Conservation (phyloP, 2,888 invertebrate species). For the Carcina quercana region DNA sequence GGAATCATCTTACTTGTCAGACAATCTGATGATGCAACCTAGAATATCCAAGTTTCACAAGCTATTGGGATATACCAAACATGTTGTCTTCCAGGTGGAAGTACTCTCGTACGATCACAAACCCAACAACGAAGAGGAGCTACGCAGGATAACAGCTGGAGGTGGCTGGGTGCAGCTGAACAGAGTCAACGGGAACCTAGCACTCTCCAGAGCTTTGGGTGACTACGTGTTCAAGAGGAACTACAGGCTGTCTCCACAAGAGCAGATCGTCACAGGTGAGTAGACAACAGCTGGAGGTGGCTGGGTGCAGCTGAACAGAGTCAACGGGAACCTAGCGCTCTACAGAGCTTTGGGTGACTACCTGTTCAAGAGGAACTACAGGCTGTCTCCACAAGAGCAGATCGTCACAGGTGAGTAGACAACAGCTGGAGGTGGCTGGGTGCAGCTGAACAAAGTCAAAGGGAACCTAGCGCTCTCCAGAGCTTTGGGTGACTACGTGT, state of each 20-base stretch:
- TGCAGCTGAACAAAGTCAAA: slow-evolving; percentile 98
- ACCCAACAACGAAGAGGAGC: slow-evolving; percentile 91
- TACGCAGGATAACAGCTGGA: slow-evolving; percentile 91
- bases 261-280: slow-evolving; percentile 97
- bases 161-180: slow-evolving; percentile 99
- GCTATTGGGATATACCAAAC: too few relatives aligned
- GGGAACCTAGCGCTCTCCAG: slow-evolving; percentile 97
- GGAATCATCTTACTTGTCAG: too few relatives aligned
- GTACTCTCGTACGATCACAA: slow-evolving; percentile 95
- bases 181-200: slow-evolving; percentile 98
- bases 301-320: slow-evolving; percentile 97
- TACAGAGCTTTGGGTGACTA: slow-evolving; percentile 98
- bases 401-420: slow-evolving; percentile 97
- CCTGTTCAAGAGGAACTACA: slow-evolving; percentile 93
- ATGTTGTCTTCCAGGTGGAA: slow-evolving; percentile 70
- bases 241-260: slow-evolving; percentile 86
- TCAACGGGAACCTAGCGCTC: slow-evolving; percentile 98
- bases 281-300: slow-evolving; percentile 88
- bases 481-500: slow-evolving; percentile 97
- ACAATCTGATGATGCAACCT: too few relatives aligned
- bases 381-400: slow-evolving; percentile 92
- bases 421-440: slow-evolving; percentile 99
- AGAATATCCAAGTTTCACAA: too few relatives aligned
- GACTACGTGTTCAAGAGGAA: slow-evolving; percentile 98
- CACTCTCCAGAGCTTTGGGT: slow-evolving; percentile 95